phyloP scores from a whole-genome alignment of 2,888 invertebrate genomes.

The Teinopalpus imperialis region DNA sequence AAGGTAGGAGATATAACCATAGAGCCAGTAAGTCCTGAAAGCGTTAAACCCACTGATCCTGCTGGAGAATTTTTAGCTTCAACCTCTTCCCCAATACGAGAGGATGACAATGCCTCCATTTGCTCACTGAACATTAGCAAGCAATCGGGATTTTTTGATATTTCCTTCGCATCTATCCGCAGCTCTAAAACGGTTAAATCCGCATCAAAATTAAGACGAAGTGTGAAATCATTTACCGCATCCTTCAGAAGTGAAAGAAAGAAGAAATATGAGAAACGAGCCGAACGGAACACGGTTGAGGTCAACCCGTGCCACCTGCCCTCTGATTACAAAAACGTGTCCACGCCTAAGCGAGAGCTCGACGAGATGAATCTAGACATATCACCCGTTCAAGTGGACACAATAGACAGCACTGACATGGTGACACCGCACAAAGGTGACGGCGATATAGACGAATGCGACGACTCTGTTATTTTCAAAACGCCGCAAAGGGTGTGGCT shows the following conservation, averaged over 20 bases:
- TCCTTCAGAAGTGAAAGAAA: conserved; percentile 77
- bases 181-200: conserved; percentile 74
- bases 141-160: conserved; percentile 76
- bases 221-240: conserved; percentile 78
- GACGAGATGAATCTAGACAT: conserved; percentile 68
- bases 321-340: conserved; percentile 55
- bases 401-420: conserved; percentile 66
- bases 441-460: conserved; percentile 59
- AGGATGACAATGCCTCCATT: conserved; percentile 71
- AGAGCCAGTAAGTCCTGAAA: conserved; percentile 68
- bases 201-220: conserved; percentile 70
- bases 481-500: conserved; percentile 69
- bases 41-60: conserved; percentile 68
- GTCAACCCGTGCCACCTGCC: conserved; percentile 64
- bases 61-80: conserved; percentile 70
- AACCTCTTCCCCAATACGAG: conserved; percentile 72
- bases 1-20: conserved; percentile 70
- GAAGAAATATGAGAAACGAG: conserved; percentile 74
- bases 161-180: conserved; percentile 70
- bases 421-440: conserved; percentile 47
- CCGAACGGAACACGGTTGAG: conserved; percentile 67
- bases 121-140: conserved; percentile 75
- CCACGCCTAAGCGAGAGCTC: conserved; percentile 61
- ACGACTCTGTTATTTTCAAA: conserved; percentile 67
- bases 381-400: conserved; percentile 73